Evolutionary conservation across 2,797 vertebrate species (phyloP), one percentile per base, ranked within the genome.

Genomic region (Sylvilagus floridanus): DNA sequence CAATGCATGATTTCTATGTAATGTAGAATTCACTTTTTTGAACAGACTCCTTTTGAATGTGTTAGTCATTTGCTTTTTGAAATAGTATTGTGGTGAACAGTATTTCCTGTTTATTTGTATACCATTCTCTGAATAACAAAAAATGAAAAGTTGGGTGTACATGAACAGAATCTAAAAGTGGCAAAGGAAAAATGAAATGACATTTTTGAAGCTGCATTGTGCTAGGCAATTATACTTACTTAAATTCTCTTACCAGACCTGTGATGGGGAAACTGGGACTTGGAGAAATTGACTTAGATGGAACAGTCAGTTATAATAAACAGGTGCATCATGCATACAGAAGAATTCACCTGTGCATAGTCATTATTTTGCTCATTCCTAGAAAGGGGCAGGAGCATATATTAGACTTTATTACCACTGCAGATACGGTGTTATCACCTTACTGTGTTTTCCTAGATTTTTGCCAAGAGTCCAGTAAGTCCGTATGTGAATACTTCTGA

Each of bases 171-270:
- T 92, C 91, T 73, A 37, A 57, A 78, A 83, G 52, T 87, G 72
- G 47, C 60, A 86, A 73, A 86, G 26, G 54, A 79, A 84, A 95
- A 73, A 47, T n/a, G 28, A 82, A 69, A 28, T 77, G 37, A 19
- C 52, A 50, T 79, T 88, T 90, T 93, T 88, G 47, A 95, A 93
- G 22, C 26, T 88, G 14, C 32, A 94, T 88, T 95, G 50, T 85
- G 76, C 52, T 92, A n/a, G 26, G 42, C 9, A 85, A 24, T 83
- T 75, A 68, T 9, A 50, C 13, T 82, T 0, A 83, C 13, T 9
- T 88, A 42, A 52, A 0, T 76, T 94, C 62, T 91, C 42, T 72
- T 7, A 60, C 30, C 30, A 78, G 22, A 63, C 26, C 35, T 85
- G 1, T 79, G 62, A 13, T 71, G 73, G 57, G n/a, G 68, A 89